These are phyloP conservation scores for Tortrix viridana DNA, from an alignment of 2,888 invertebrate species.

Conservation along the genomic window DNA sequence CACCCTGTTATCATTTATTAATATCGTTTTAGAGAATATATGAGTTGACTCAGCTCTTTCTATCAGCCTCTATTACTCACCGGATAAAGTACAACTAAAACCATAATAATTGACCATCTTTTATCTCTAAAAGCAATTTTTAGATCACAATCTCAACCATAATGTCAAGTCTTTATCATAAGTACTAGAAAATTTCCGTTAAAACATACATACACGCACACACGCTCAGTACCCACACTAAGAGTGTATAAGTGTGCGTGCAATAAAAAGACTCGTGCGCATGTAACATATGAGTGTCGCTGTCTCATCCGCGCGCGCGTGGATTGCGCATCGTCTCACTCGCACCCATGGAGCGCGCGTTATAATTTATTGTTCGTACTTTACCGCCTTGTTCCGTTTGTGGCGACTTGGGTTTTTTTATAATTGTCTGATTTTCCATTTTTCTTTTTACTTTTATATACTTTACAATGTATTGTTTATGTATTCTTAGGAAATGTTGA, in stretches of 20 bases:
- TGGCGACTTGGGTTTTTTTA: constrained; percentile 16
- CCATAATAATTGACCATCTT: background rate
- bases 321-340: background rate
- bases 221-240: constrained; percentile 15
- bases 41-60: background rate
- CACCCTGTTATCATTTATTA: no score
- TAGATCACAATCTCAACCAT: constrained; percentile 23
- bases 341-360: constrained; percentile 20
- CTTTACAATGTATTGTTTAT: no score
- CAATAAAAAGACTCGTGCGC: constrained; percentile 24
- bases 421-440: background rate
- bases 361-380: constrained; percentile 25
- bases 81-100: constrained; percentile 5
- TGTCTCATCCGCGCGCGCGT: background rate
- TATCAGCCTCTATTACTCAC: background rate
- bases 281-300: constrained; percentile 29
- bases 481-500: no score
- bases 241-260: constrained; percentile 16
- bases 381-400: constrained; percentile 22
- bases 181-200: constrained; percentile 33
- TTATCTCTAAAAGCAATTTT: constrained; percentile 25
- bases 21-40: no score
- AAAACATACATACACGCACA: constrained; percentile 22
- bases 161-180: constrained; percentile 22
- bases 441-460: no score